A percentile compares a stretch with the other conserved stretches of the same genome.
These are phyloP conservation scores for Tyria jacobaeae DNA, from an alignment of 2,888 invertebrate genomes.

Conservation along the genomic window DNA sequence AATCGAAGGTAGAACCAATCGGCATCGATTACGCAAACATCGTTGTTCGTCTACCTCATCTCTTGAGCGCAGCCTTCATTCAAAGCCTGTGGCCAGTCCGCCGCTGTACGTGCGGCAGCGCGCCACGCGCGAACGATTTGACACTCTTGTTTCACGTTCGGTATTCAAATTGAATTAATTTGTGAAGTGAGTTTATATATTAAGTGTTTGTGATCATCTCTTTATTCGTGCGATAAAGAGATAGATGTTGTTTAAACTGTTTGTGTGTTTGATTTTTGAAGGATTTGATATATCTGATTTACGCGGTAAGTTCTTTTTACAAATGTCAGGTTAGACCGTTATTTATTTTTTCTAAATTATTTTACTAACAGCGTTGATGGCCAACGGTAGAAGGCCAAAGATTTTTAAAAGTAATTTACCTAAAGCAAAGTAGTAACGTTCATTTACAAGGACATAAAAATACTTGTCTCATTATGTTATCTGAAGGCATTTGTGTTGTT, in stretches of 20 bases:
- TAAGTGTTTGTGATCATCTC: constrained; percentile 69
- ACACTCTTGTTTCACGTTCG: constrained; percentile 35
- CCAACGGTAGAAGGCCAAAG: constrained; percentile 14
- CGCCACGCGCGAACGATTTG: constrained; percentile 64
- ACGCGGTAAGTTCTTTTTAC: constrained; percentile 53
- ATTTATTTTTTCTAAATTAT: constrained; percentile 32
- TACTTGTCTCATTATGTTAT: neutral
- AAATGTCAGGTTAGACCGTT: constrained; percentile 39
- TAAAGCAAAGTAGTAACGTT: neutral
- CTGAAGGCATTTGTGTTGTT: neutral
- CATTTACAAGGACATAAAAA: constrained; percentile 1
- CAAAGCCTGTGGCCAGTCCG: constrained; percentile 69
- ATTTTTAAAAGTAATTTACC: neutral
- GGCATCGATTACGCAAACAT: constrained; percentile 59
- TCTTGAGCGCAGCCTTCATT: constrained; percentile 65
- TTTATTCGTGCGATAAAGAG: constrained; percentile 78
- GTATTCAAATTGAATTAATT: constrained; percentile 40
- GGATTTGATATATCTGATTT: constrained; percentile 54
- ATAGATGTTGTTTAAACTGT: constrained; percentile 65
- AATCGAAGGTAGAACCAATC: constrained; percentile 45
- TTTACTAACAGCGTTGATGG: constrained; percentile 8
- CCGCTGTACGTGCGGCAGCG: constrained; percentile 72
- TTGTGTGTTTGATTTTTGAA: constrained; percentile 56
- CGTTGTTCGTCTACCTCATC: constrained; percentile 54
- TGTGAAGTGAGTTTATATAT: constrained; percentile 60